Evolutionary conservation across 1,140 invertebrate species (phyloP), one percentile per base, ranked within the genome.

Genomic region (Drosophila nigromelanica): DNA sequence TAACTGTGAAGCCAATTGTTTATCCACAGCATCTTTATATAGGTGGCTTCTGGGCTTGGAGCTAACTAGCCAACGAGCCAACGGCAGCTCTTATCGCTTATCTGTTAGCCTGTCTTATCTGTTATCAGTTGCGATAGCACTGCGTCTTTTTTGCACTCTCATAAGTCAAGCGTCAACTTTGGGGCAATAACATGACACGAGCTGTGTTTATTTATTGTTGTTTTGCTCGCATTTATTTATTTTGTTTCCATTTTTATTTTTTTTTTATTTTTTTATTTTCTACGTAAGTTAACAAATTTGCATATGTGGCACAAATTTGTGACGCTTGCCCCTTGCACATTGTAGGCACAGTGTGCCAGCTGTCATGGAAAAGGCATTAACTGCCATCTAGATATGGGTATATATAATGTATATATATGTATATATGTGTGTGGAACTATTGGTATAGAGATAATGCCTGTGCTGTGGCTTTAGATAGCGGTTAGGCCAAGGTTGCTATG

Each of bases 221-320:
- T 55, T 52, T 56, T 43, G 63, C 59, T 69, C 60, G 52, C 24
- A 21, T 39, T 33, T 40, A 50, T 58, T 43, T 52, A 42, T 33
- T 18, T 3, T 45, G n/a, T 33, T 24, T 2, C 3, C 21, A 24
- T 24, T 24, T 45, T 45, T 52, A 0, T 63, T 24, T 45, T 43
- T 42, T 63, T 27, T 61, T n/a, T n/a, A n/a, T n/a, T n/a, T 52
- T 4, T 64, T 24, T 45, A 35, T 43, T 63, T 30, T 62, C 42
- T 77, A 86, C 69, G 75, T 82, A 87, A 87, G 78, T 27, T 27
- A 27, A 37, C 30, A 66, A 80, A 86, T 87, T 87, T 86, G 76
- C 82, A 82, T 82, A 64, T 78, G 42, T 74, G 69, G 59, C 81
- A 80, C 59, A 76, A 70, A 76, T 80, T 76, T 76, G 37, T 82